These are phyloP conservation scores for Bubo bubo DNA, from an alignment of 2,113 vertebrate genomes.

Conservation along the genomic window DNA sequence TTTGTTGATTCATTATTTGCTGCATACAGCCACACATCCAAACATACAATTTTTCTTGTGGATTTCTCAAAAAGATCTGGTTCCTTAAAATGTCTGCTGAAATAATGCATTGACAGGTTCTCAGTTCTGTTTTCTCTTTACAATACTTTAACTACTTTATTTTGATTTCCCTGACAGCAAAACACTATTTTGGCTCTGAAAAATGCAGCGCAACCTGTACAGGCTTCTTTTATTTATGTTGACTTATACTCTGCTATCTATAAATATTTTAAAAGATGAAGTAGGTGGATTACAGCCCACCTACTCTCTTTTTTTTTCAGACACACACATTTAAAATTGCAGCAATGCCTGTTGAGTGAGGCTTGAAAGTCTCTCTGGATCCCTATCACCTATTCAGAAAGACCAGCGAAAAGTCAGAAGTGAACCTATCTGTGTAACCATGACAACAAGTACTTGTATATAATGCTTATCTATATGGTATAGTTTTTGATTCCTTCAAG, in stretches of 20 bases:
- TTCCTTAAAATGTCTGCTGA: not conserved
- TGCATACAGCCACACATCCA: not conserved
- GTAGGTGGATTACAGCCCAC: constrained; percentile 11
- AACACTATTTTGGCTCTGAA: constrained; percentile 5
- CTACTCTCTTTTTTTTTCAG: not conserved
- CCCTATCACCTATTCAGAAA: not conserved
- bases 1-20: not conserved
- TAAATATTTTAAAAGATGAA: constrained; percentile 57
- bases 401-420: constrained; percentile 1
- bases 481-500: constrained; percentile 22
- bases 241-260: not conserved
- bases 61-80: not conserved
- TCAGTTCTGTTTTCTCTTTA: not conserved
- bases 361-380: constrained; percentile 27
- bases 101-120: not conserved
- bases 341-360: not conserved
- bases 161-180: constrained; percentile 29
- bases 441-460: constrained; percentile 33
- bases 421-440: constrained; percentile 41
- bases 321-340: not conserved
- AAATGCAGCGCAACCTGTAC: not conserved
- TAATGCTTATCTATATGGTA: not conserved
- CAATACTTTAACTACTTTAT: not conserved
- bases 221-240: constrained; percentile 26
- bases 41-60: not conserved